phyloP scores from a whole-genome alignment of 2,113 vertebrate species.

The Ceyx melanurus region DNA sequence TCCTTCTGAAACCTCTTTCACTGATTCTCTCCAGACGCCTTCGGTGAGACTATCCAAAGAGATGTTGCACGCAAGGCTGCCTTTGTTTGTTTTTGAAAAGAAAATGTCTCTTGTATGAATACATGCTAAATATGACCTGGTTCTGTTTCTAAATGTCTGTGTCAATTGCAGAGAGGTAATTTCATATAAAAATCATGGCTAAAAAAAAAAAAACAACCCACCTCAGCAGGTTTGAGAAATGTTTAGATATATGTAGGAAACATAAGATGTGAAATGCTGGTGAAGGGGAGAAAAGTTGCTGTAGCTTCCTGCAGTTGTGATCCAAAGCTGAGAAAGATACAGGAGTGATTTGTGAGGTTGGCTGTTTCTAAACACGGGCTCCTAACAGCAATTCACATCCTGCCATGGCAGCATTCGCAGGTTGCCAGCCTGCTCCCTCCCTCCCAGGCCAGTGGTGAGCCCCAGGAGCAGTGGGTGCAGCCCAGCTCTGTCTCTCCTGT shows the following conservation, averaged over 20 bases:
- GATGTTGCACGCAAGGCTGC: neutral
- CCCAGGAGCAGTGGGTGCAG: neutral
- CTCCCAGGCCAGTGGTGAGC: neutral
- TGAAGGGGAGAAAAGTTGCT: neutral
- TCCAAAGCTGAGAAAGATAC: neutral
- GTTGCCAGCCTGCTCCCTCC: neutral
- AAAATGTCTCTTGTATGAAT: neutral
- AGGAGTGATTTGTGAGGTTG: neutral
- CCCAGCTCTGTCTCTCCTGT: neutral
- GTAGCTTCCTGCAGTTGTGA: neutral
- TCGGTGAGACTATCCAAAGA: conserved; percentile 83
- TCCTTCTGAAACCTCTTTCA: conserved; percentile 91
- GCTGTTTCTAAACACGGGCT: neutral
- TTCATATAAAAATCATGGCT: neutral
- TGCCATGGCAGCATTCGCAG: neutral
- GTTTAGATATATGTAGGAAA: neutral
- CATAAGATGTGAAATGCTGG: neutral
- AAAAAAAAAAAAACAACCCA: neutral
- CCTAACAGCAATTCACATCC: neutral
- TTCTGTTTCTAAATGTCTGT: neutral
- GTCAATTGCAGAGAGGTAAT: neutral
- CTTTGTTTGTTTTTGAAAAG: neutral
- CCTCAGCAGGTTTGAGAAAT: neutral
- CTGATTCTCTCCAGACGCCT: conserved; percentile 90
- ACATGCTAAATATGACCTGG: neutral